A percentile compares a stretch with the other conserved stretches of the same genome.
phyloP scores from a whole-genome alignment of 2,888 invertebrate genomes.

The Cephus pygmeus region DNA sequence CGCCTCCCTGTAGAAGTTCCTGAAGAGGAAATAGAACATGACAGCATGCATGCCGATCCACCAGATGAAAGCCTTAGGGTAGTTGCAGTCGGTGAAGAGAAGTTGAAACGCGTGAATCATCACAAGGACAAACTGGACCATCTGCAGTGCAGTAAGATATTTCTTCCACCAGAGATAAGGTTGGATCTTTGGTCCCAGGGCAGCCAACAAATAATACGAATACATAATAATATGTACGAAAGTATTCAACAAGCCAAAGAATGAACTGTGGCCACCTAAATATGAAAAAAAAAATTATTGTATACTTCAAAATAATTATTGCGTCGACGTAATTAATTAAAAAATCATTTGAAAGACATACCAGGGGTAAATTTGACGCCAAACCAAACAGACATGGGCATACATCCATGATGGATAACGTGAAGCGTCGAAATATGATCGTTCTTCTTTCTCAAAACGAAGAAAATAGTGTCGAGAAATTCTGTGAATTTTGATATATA shows the following conservation, averaged over 20 bases:
- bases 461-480: conserved; percentile 94
- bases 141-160: conserved; percentile 90
- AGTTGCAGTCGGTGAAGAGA: conserved; percentile 89
- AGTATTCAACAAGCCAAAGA: conserved; percentile 93
- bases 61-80: conserved; percentile 88
- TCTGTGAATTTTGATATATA: conserved; percentile 95
- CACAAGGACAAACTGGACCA: conserved; percentile 90
- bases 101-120: conserved; percentile 92
- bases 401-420: conserved; percentile 94
- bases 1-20: conserved; percentile 87
- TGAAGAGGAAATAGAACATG: conserved; percentile 93
- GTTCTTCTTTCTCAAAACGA: conserved; percentile 92
- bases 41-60: conserved; percentile 93
- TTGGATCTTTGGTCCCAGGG: conserved; percentile 87
- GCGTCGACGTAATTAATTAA: not conserved
- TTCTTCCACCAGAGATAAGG: conserved; percentile 97
- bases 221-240: conserved; percentile 97
- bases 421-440: conserved; percentile 92
- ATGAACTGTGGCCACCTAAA: conserved; percentile 90
- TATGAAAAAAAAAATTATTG: conserved; percentile 4
- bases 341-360: conserved; percentile 57
- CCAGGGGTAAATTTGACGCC: conserved; percentile 90
- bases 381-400: conserved; percentile 95
- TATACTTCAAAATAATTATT: conserved; percentile 4
- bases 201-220: conserved; percentile 89